Evolutionary conservation across 1,140 invertebrate species (phyloP).

Genomic region (Coptotermes formosanus): DNA sequence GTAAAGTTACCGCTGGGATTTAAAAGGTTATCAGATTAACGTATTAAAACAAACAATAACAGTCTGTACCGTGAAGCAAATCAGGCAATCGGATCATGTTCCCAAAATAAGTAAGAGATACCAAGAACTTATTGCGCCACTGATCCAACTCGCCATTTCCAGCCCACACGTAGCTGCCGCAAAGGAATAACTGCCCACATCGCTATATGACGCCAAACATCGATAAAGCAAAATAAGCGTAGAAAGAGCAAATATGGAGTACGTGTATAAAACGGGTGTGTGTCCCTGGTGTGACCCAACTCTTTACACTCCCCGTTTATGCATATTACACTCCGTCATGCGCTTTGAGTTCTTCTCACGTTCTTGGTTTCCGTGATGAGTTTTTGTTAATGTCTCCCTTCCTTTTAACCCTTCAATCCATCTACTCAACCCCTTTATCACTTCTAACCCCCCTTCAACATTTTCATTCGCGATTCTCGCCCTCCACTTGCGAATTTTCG

Average conservation of each 20-base stretch:
- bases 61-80: too few species aligned
- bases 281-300: too few species aligned
- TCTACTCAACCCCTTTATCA: too few species aligned
- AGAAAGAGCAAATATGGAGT: neutral
- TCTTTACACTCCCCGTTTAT: neutral
- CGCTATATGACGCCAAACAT: neutral
- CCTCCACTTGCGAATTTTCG: too few species aligned
- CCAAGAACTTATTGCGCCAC: neutral
- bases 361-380: neutral
- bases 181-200: neutral
- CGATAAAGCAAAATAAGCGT: neutral
- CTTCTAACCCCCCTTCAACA: neutral
- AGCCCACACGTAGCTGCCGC: neutral
- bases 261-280: neutral
- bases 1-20: too few species aligned
- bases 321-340: neutral
- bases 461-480: neutral
- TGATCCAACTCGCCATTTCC: neutral
- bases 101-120: too few species aligned
- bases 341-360: neutral
- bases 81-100: too few species aligned
- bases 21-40: too few species aligned
- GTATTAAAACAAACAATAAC: too few species aligned
- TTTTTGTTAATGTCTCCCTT: neutral
- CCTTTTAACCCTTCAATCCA: neutral